A percentile compares a stretch with the other conserved stretches of the same genome.
phyloP scores from a whole-genome alignment of 2,113 vertebrate species.

The Anhinga anhinga region DNA sequence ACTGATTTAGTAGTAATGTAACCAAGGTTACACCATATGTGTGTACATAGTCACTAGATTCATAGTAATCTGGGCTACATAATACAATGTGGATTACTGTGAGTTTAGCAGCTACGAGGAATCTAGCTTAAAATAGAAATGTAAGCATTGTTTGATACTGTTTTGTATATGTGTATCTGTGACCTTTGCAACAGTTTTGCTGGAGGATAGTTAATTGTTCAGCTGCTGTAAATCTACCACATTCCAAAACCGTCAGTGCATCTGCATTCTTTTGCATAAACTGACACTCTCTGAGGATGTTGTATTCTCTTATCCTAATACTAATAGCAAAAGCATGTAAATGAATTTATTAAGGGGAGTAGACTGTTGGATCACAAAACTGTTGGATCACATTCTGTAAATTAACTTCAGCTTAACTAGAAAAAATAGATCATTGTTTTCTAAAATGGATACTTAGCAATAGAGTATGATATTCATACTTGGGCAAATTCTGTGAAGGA shows the following conservation, averaged over 20 bases:
- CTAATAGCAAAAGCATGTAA: background rate
- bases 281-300: background rate
- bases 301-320: background rate
- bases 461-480: background rate
- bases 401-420: background rate
- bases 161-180: background rate
- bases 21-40: background rate
- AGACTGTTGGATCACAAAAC: background rate
- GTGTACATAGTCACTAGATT: background rate
- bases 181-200: background rate
- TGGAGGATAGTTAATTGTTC: conserved; percentile 11
- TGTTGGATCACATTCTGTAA: background rate
- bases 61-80: background rate
- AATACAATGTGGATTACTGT: background rate
- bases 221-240: background rate
- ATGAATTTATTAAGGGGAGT: background rate
- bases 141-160: background rate
- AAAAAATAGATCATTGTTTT: background rate
- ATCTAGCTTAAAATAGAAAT: background rate
- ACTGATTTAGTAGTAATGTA: background rate
- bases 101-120: background rate
- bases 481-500: background rate
- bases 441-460: background rate
- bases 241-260: background rate
- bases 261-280: background rate